Evolutionary conservation across 2,888 invertebrate species (phyloP), one percentile per base, ranked within the genome.

Genomic region (Brachyptera putata): DNA sequence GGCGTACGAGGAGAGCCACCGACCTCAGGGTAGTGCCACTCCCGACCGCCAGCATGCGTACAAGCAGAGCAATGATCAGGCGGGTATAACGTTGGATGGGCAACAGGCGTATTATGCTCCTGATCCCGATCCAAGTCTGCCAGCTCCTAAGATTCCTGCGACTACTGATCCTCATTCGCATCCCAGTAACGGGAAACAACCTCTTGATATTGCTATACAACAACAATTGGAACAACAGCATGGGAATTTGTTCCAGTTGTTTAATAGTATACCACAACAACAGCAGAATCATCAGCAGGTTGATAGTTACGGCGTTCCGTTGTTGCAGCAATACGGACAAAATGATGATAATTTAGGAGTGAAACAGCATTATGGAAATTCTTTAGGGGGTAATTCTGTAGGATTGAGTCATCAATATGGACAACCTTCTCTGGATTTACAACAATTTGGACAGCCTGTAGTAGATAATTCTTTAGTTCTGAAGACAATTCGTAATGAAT

Each of bases 61-160:
- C 46, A 21, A 24, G 11, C 74, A 74, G 69, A 61, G 60, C 16
- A 64, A 65, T 50, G 64, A 65, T 53, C 61, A 65, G 30, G 57
- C 61, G 9, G 59, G 57, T 1, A 36, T 53, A 11, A 60, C 56
- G 2, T 41, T 50, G 1, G 62, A 63, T 39, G 65, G 65, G 9
- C 24, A 25, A 14, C 56, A 58, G 4, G 53, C 61, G 1, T 73
- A 75, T 59, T 79, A 75, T 67, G 79, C 78, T 5, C 79, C 79
- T 25, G 79, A 80, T 69, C 77, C 77, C 13, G 78, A 77, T 69
- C 78, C 78, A 26, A 75, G 74, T 37, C 65, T 77, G 43, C 75
- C 76, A 5, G 71, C 75, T 2, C 69, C 70, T 7, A 75, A 75
- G 60, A 69, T 77, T 1, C 74, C 75, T 2, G 73, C 74, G 2